Base-by-base conservation (phyloP, 1,140 invertebrate species). In the Bombus balteatus region DNA sequence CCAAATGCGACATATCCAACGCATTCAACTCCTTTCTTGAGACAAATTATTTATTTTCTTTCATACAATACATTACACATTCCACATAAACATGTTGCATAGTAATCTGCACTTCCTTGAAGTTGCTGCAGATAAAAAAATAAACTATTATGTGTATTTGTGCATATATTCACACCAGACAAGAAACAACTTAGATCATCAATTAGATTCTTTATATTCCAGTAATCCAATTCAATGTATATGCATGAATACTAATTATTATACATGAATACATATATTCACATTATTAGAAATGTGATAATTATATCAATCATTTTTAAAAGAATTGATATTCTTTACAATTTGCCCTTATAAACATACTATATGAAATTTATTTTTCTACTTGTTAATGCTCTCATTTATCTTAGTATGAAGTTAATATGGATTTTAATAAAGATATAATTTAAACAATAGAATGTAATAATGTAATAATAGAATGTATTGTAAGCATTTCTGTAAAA, bases 1-100 rank as follows among this genome's bases (percentile, higher is more conserved):
- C 91, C 88, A 87, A 91, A 91, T 90, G 68, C 87, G 87, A 91
- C 91, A 92, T 92, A 92, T 92, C 90, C 89, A 91, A 87, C 72
- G 37, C 71, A 90, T 83, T 75, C 83, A 66, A 80, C 83, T 34
- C 39, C 71, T 91, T 91, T 76, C 62, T 79, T 59, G 62, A 85
- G 41, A 25, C 82, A 74, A 70, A 79, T 81, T 71, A 86, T 59
- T 86, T 85, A 80, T 74, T 37, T n/a, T 34, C 47, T 75, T 65
- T 41, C 47, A 74, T 79, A 84, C 37, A 79, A 84, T 62, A 62
- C 39, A 83, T 41, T 43, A 18, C 18, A 39, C 41, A 53, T 83
- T 47, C 15, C 41, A 57, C 32, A 83, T 78, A 87, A 85, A 83
- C 81, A 87, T 43, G 37, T 70, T 37, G 62, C 28, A 47, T 47